phyloP scores from a whole-genome alignment of 2,888 invertebrate species.

The Trissolcus brochymenae region DNA sequence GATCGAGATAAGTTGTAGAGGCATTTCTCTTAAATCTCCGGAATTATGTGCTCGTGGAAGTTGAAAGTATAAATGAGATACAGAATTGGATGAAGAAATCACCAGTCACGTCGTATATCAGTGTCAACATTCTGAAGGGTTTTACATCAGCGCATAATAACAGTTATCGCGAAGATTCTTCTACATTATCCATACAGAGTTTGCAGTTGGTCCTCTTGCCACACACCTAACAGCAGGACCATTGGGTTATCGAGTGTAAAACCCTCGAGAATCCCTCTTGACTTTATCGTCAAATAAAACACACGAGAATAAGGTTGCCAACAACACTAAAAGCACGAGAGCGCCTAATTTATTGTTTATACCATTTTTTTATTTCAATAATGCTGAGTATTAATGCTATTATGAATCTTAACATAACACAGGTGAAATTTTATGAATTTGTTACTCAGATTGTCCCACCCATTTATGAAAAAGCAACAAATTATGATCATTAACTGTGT shows the following conservation, averaged over 20 bases:
- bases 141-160: slow-evolving; percentile 32
- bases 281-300: slow-evolving; percentile 53
- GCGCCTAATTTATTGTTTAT: slow-evolving; percentile 20
- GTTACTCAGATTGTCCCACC: too few species aligned
- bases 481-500: too few species aligned
- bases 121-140: not conserved
- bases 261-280: slow-evolving; percentile 45
- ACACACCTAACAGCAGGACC: slow-evolving; percentile 37
- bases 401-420: too few species aligned
- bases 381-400: too few species aligned
- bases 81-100: slow-evolving; percentile 2
- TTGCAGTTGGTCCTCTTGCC: slow-evolving; percentile 36
- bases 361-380: too few species aligned
- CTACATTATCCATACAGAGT: slow-evolving; percentile 39
- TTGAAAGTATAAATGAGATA: too few species aligned
- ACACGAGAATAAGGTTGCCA: slow-evolving; percentile 38
- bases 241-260: slow-evolving; percentile 55
- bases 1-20: too few species aligned
- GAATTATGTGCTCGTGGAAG: too few species aligned
- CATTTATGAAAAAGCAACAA: too few species aligned
- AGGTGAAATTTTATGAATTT: too few species aligned
- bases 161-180: slow-evolving; percentile 38
- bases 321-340: slow-evolving; percentile 17
- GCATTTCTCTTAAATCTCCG: too few species aligned
- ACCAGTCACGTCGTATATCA: not conserved